Evolutionary conservation across 2,797 vertebrate genomes (phyloP).

Genomic region (Tangara arthus): DNA sequence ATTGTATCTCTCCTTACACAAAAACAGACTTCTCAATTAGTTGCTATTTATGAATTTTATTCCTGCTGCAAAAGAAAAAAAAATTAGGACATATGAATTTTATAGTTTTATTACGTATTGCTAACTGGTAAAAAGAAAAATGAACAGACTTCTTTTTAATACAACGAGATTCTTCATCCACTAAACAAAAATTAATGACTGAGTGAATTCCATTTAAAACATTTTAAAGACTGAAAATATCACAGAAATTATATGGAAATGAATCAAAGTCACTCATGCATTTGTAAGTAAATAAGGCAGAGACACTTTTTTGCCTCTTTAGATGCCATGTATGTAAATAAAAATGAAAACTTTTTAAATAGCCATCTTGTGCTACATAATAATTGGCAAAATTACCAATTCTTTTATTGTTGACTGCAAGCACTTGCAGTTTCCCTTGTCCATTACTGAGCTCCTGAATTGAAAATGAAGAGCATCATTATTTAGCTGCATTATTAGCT

Average conservation of each 20-base stretch:
- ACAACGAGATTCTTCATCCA: neutral
- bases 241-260: neutral
- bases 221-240: neutral
- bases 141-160: neutral
- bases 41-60: neutral
- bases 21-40: neutral
- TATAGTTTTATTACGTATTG: neutral
- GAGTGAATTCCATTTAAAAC: neutral
- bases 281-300: conserved; percentile 2
- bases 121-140: neutral
- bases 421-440: conserved; percentile 19
- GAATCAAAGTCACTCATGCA: neutral
- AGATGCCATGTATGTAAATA: neutral
- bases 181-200: neutral
- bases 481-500: conserved; percentile 35
- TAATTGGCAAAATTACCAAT: conserved; percentile 46
- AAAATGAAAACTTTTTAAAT: conserved; percentile 39
- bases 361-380: neutral
- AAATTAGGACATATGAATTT: neutral
- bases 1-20: neutral
- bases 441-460: conserved; percentile 26
- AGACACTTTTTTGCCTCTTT: neutral
- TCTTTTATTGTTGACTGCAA: conserved; percentile 54
- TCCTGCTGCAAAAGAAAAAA: neutral
- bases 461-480: neutral